phyloP scores from a whole-genome alignment of 2,797 vertebrate genomes.

The Hydrophis major region DNA sequence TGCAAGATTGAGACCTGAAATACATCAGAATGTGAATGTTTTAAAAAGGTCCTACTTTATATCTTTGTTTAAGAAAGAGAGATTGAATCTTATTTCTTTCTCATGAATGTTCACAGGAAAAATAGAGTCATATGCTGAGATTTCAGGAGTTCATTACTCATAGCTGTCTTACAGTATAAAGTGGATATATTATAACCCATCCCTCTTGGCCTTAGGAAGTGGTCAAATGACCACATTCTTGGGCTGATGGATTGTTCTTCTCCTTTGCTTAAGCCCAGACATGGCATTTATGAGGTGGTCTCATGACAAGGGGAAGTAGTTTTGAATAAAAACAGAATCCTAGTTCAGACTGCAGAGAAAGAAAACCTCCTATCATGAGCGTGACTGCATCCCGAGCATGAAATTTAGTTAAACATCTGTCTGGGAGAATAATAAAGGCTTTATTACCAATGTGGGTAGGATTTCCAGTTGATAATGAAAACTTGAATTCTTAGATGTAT shows the following conservation, averaged over 20 bases:
- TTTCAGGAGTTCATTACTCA: slow-evolving; percentile 52
- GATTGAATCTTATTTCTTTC: slow-evolving; percentile 40
- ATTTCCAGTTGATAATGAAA: slow-evolving; percentile 9
- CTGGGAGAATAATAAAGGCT: slow-evolving; percentile 30
- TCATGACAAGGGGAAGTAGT: slow-evolving; percentile 68
- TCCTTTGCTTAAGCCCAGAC: slow-evolving; percentile 65
- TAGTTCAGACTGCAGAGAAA: slow-evolving; percentile 48
- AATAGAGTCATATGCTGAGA: slow-evolving; percentile 61
- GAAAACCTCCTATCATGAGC: slow-evolving; percentile 38
- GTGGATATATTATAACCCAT: slow-evolving; percentile 72
- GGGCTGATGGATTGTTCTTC: slow-evolving; percentile 69
- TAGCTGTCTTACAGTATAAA: slow-evolving; percentile 64
- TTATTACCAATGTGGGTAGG: not conserved
- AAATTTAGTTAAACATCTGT: slow-evolving; percentile 52
- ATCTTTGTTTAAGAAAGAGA: slow-evolving; percentile 22
- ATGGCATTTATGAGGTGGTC: slow-evolving; percentile 71
- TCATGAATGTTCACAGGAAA: slow-evolving; percentile 50
- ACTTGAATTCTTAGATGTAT: not conserved
- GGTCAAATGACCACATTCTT: slow-evolving; percentile 74
- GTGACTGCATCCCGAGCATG: slow-evolving; percentile 33
- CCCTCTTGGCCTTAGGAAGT: slow-evolving; percentile 70
- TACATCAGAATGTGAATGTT: not conserved
- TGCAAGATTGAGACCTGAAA: not conserved
- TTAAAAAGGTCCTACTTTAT: slow-evolving; percentile 39
- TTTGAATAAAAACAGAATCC: slow-evolving; percentile 68